Evolutionary conservation across 2,888 invertebrate genomes (phyloP).

Genomic region (Leptopterna dolabrata): DNA sequence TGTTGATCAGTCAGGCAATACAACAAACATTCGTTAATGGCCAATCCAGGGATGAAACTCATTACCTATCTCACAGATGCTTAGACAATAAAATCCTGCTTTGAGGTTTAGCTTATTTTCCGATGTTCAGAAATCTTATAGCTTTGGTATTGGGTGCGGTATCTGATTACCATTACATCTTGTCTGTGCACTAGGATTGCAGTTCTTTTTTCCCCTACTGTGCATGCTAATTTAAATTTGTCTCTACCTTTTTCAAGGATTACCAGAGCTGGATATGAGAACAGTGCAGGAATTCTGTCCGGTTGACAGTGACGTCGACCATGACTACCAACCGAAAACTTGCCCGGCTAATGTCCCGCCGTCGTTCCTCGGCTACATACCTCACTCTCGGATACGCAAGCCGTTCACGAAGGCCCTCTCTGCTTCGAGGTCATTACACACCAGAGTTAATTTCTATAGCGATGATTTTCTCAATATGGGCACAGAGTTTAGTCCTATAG

Average conservation of each 20-base stretch:
- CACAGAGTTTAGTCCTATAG: background rate
- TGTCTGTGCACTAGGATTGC: too few relatives aligned
- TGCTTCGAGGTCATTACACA: slow-evolving; percentile 22
- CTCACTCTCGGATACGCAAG: background rate
- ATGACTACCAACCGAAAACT: background rate
- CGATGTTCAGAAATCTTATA: too few relatives aligned
- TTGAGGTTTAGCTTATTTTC: too few relatives aligned
- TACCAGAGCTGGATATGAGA: slow-evolving; percentile 31
- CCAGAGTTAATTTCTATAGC: background rate
- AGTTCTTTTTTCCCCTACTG: too few relatives aligned
- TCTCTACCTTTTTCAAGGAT: background rate
- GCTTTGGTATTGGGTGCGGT: too few relatives aligned
- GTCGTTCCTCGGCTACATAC: background rate
- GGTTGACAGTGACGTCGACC: background rate
- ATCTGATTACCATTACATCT: too few relatives aligned
- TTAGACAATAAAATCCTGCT: too few relatives aligned
- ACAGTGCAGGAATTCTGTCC: slow-evolving; percentile 41
- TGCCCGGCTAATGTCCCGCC: background rate
- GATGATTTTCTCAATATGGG: background rate
- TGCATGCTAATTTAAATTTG: too few relatives aligned
- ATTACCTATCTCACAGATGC: too few relatives aligned
- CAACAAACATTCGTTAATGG: too few relatives aligned
- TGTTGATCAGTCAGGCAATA: too few relatives aligned
- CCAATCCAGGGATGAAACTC: too few relatives aligned
- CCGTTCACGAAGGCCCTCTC: slow-evolving; percentile 1